Evolutionary conservation across 1,140 invertebrate species (phyloP).

Genomic region (Pseudoatta argentina): DNA sequence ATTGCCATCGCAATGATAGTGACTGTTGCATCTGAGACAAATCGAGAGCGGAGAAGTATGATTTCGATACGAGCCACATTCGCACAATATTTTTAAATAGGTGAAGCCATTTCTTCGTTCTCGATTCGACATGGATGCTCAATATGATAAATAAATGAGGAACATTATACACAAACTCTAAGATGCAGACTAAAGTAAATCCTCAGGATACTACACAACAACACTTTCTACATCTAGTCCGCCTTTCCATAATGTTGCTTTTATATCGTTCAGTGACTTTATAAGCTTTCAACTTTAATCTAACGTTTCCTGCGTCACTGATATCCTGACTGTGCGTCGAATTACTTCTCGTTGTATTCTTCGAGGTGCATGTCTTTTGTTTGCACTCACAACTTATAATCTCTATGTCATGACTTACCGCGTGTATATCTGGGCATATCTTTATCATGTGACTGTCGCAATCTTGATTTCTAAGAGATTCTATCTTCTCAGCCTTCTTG

Average conservation of each 20-base stretch:
- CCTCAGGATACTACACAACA: conserved; percentile 82
- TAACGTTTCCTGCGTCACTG: conserved; percentile 70
- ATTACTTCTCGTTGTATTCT: conserved; percentile 76
- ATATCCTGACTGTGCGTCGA: conserved; percentile 79
- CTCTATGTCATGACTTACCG: conserved; percentile 68
- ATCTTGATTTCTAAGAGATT: conserved; percentile 4
- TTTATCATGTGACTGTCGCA: conserved; percentile 68
- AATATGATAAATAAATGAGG: conserved; percentile 61
- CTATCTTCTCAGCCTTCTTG: background rate
- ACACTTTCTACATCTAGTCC: conserved; percentile 79
- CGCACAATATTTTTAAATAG: conserved; percentile 13
- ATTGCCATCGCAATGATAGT: background rate
- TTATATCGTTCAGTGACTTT: conserved; percentile 80
- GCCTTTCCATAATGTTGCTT: conserved; percentile 75
- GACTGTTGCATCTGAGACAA: background rate
- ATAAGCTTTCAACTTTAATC: conserved; percentile 77
- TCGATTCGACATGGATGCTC: background rate
- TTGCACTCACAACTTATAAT: conserved; percentile 67
- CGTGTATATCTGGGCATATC: conserved; percentile 35
- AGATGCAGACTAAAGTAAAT: background rate
- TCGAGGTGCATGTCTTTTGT: conserved; percentile 65
- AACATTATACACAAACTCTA: conserved; percentile 62
- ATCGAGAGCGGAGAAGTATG: conserved; percentile 23
- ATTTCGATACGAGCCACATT: background rate
- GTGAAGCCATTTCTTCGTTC: background rate